phyloP scores from a whole-genome alignment of 2,888 invertebrate genomes.

The Tethea ocularis region DNA sequence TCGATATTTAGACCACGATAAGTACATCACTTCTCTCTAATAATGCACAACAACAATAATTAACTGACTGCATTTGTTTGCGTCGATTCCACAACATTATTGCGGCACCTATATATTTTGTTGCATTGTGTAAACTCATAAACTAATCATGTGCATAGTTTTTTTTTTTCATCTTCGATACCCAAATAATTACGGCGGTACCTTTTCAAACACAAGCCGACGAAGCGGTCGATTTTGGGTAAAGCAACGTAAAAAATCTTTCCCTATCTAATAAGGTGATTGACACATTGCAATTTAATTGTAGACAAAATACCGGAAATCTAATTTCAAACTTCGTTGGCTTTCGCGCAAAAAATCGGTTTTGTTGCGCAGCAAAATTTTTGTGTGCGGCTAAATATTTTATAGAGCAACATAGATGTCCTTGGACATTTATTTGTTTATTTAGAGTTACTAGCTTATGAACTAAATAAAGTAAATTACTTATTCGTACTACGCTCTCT shows the following conservation, averaged over 20 bases:
- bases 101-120: slow-evolving; percentile 61
- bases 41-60: slow-evolving; percentile 56
- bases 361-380: not conserved
- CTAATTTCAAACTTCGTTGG: slow-evolving; percentile 10
- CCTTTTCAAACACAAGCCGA: slow-evolving; percentile 52
- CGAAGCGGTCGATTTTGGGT: slow-evolving; percentile 49
- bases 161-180: slow-evolving; percentile 40
- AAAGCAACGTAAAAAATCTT: slow-evolving; percentile 50
- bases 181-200: slow-evolving; percentile 63
- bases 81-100: slow-evolving; percentile 71
- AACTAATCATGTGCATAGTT: slow-evolving; percentile 72
- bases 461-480: not conserved
- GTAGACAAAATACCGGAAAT: slow-evolving; percentile 48
- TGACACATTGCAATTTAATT: slow-evolving; percentile 72
- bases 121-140: slow-evolving; percentile 77
- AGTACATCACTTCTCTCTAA: slow-evolving; percentile 44
- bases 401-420: not conserved
- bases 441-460: no score
- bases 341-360: not conserved
- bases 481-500: not conserved
- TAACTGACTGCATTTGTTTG: slow-evolving; percentile 70
- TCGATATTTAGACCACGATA: slow-evolving; percentile 1
- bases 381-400: not conserved
- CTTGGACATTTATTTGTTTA: no score
- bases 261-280: slow-evolving; percentile 70